Evolutionary conservation across 2,113 vertebrate species (phyloP), one percentile per base, ranked within the genome.

Genomic region (Manacus vitellinus): DNA sequence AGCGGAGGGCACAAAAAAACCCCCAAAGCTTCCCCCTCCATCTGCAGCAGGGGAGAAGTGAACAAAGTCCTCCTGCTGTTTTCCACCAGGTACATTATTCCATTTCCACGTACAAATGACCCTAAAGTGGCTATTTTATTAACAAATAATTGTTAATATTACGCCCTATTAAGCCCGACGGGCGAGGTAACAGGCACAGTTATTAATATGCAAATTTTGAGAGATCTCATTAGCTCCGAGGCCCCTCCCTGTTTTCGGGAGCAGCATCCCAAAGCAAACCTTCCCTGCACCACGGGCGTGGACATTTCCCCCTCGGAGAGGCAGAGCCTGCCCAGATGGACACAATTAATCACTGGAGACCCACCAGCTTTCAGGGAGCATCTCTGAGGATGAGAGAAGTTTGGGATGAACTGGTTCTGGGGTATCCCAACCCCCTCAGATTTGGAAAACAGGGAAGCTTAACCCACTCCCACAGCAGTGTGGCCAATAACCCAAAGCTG

Each of bases 121-220:
- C 30, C 2, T 3, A 19, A 59, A 88, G 46, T 33, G n/a, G 46
- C 43, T 19, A 1, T 58, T 96, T 86, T 84, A 84, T 85, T 88
- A 90, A 43, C 67, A 77, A 84, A 78, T 94, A 86, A 70, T 94
- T 52, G 95, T 20, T 74, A 84, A 63, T 89, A 81, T 90, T 31
- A 39, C 4, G 1, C 70, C n/a, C 52, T 75, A 76, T 91, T 65
- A 78, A 80, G 72, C 43, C 76, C 47, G 71, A 83, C 6, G 20
- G 46, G 46, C 24, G 24, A 74, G 41, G 55, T 81, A 76, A 93
- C 43, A 67, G 68, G 62, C 11, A 15, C 13, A 6, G 73, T 83
- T 91, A 88, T 92, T 88, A 93, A 92, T 58, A 95, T 95, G 96
- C 85, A 96, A 92, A 97, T 94, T 47, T 22, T 68, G 39, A 67